phyloP scores from a whole-genome alignment of 2,888 invertebrate species.

The Opisthograptis luteolata region DNA sequence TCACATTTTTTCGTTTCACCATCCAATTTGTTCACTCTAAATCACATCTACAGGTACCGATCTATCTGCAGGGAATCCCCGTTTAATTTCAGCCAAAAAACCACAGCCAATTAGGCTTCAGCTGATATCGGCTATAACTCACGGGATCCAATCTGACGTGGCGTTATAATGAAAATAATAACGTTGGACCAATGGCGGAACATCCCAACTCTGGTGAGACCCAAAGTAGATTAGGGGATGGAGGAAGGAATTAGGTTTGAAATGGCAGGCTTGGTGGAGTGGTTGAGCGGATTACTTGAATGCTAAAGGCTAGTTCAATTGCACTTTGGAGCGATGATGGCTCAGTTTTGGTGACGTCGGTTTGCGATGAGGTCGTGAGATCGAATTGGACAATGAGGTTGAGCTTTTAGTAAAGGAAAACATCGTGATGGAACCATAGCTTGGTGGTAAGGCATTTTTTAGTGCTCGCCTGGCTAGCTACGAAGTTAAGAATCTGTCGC shows the following conservation, averaged over 20 bases:
- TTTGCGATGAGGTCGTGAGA: not conserved
- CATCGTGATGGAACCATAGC: no score
- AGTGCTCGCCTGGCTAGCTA: no score
- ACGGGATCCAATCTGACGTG: constrained; percentile 22
- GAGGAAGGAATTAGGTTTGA: constrained; percentile 8
- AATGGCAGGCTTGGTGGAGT: no score
- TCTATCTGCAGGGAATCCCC: constrained; percentile 27
- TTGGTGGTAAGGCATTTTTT: no score
- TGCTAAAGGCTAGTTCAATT: no score
- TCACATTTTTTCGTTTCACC: not conserved
- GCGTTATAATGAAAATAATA: constrained; percentile 51
- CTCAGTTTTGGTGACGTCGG: not conserved
- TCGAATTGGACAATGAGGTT: no score
- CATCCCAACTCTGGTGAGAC: constrained; percentile 14
- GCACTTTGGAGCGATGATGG: no score
- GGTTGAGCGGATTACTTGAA: no score
- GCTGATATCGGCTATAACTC: constrained; percentile 27
- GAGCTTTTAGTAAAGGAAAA: no score
- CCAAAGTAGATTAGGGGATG: constrained; percentile 49
- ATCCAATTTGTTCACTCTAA: constrained; percentile 17
- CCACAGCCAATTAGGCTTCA: constrained; percentile 24
- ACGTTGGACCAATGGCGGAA: constrained; percentile 47
- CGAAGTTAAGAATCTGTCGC: no score
- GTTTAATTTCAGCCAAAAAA: constrained; percentile 31
- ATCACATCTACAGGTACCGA: constrained; percentile 15